Percentiles rank a stretch among this genome's conserved stretches.
Conservation (phyloP, 2,113 vertebrate species). For the Caranx ignobilis region DNA sequence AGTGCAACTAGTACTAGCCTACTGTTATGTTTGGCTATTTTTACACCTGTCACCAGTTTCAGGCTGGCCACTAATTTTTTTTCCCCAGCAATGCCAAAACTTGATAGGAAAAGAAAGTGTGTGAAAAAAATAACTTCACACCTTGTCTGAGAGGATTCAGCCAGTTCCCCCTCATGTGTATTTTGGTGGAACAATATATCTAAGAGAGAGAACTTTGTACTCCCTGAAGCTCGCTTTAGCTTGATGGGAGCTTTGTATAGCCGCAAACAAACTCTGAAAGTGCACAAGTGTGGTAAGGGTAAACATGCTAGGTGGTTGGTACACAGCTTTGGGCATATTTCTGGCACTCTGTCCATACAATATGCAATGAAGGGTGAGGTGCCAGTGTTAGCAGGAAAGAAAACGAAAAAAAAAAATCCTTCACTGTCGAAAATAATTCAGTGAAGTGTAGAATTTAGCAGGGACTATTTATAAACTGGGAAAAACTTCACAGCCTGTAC, state of each 20-base stretch:
- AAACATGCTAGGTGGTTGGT: conserved; percentile 58
- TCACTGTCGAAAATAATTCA: conserved; percentile 66
- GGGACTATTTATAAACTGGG: conserved; percentile 68
- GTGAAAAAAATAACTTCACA: conserved; percentile 64
- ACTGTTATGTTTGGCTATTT: conserved; percentile 21
- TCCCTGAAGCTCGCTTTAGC: conserved; percentile 33
- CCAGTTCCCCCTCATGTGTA: conserved; percentile 19
- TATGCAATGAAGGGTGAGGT: conserved; percentile 51
- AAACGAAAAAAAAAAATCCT: conserved; percentile 10
- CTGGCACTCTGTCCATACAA: conserved; percentile 57
- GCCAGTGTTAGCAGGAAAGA: conserved; percentile 52
- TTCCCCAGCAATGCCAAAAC: conserved; percentile 17
- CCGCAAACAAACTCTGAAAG: conserved; percentile 38
- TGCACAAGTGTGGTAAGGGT: conserved; percentile 17
- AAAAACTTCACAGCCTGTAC: conserved; percentile 84
- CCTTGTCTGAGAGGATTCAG: conserved; percentile 48
- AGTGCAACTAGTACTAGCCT: conserved; percentile 10
- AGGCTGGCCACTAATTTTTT: conserved; percentile 17
- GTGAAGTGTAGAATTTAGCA: conserved; percentile 73
- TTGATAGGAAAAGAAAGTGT: conserved; percentile 24
- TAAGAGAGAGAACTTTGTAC: conserved; percentile 34
- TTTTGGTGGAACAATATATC: conserved; percentile 51
- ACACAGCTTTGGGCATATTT: conserved; percentile 62
- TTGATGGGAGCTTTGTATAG: conserved; percentile 20
- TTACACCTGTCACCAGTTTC: conserved; percentile 28